phyloP scores from a whole-genome alignment of 2,797 vertebrate species.

The Neopelma chrysocephalum region DNA sequence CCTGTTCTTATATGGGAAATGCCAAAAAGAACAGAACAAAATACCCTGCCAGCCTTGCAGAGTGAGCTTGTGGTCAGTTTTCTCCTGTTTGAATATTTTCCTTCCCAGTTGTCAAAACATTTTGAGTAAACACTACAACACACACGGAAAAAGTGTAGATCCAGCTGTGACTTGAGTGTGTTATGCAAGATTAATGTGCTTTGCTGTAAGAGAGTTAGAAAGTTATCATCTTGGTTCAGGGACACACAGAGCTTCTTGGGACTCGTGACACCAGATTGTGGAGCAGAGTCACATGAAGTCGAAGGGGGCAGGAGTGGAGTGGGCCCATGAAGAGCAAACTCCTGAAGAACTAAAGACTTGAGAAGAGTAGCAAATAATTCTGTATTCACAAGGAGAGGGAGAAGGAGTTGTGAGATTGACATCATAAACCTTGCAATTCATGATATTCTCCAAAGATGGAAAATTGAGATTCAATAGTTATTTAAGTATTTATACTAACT shows the following conservation, averaged over 20 bases:
- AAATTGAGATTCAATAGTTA: neutral
- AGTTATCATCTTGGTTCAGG: neutral
- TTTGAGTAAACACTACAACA: neutral
- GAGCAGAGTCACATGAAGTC: neutral
- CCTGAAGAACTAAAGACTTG: neutral
- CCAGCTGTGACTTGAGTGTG: neutral
- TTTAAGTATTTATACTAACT: neutral
- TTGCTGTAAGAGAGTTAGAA: neutral
- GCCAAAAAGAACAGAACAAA: neutral
- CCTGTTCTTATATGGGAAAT: neutral
- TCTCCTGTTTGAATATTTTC: neutral
- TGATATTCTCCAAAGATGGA: neutral
- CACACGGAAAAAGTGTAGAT: neutral
- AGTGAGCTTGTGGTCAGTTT: neutral
- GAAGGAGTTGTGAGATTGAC: neutral
- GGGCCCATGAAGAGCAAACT: neutral
- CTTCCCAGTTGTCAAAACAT: neutral
- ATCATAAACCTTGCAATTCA: neutral
- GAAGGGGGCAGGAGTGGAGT: neutral
- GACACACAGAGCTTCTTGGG: neutral
- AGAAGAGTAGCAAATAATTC: neutral
- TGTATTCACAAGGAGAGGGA: neutral
- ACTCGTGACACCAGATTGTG: neutral
- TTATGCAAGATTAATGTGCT: neutral
- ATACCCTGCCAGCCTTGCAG: neutral